These are phyloP conservation scores for Erebia palarica DNA, from an alignment of 2,888 invertebrate genomes.

Conservation along the genomic window DNA sequence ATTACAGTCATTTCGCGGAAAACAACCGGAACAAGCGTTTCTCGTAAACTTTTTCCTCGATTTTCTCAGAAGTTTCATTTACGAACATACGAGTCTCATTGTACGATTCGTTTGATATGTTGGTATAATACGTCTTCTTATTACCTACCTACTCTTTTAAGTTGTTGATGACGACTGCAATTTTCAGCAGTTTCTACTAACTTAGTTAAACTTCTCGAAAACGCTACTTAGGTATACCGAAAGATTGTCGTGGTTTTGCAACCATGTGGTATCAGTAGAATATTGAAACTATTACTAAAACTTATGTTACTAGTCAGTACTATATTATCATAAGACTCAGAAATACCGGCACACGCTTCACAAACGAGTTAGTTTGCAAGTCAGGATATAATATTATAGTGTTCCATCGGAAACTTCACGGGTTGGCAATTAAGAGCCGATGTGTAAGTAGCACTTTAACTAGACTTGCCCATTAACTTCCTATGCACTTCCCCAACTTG, in stretches of 20 bases:
- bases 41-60: conserved; percentile 20
- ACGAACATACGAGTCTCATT: conserved; percentile 9
- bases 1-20: conserved; percentile 20
- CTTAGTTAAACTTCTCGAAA: background rate
- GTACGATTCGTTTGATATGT: background rate
- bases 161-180: background rate
- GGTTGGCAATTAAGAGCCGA: conserved; percentile 37
- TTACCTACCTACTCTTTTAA: background rate
- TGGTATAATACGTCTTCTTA: background rate
- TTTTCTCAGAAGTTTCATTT: conserved; percentile 6
- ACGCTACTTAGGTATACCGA: background rate
- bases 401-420: conserved; percentile 29
- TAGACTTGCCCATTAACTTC: conserved; percentile 55
- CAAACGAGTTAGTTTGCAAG: conserved; percentile 27
- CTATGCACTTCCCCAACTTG: conserved; percentile 46
- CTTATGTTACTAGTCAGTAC: background rate
- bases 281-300: background rate
- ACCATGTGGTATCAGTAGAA: background rate
- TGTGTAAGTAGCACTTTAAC: conserved; percentile 54
- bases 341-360: background rate
- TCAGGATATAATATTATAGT: conserved; percentile 17
- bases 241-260: no score
- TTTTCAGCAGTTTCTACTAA: background rate
- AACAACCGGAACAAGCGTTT: conserved; percentile 26
- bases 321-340: background rate